Base-by-base conservation (phyloP, 1,140 invertebrate species). In the Aphaenogaster ashmeadi region DNA sequence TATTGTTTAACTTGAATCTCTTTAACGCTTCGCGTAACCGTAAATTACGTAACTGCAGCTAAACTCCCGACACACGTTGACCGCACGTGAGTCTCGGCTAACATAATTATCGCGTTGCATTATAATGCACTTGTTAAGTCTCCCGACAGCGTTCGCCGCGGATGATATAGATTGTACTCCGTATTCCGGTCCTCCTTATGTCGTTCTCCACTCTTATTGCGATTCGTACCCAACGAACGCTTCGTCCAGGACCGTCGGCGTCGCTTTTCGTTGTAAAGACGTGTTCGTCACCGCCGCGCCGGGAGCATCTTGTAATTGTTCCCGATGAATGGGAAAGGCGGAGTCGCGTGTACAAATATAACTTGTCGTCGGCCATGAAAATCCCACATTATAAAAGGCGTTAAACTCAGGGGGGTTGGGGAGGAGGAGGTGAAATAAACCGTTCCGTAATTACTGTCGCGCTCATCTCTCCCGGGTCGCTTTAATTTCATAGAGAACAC, bases 401-500 rank as follows among this genome's bases (percentile, higher is more conserved):
- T 50, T 56, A 81, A 81, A 72, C 15, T 81, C 36, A 52, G 36
- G 47, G 15, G 13, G 1, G 4, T 7, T 13, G 11, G 13, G 9
- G 58, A 8, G 58, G 11, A 47, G 47, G 9, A n/a, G 27, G 27
- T 21, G 79, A n/a, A 81, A 58, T 81, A 71, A 81, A 81, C 79
- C 38, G 66, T 41, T 56, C 64, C 66, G 38, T 81, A 81, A 81
- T 81, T 81, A 81, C 79, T 81, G 66, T 81, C 66, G 66, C 50
- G 66, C 79, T 67, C 66, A 47, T 71, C 50, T 81, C 77, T 71
- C 50, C 21, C 66, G 50, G n/a, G 66, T 6, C 50, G 50, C 38
- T 81, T 81, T 81, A 81, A 81, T 81, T 81, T 81, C 67, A 81
- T 81, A 81, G 50, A 81, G 79, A 81, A 71, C 44, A 72, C 13